Evolutionary conservation across 2,113 vertebrate genomes (phyloP).

Genomic region (Triplophysa dalaica): DNA sequence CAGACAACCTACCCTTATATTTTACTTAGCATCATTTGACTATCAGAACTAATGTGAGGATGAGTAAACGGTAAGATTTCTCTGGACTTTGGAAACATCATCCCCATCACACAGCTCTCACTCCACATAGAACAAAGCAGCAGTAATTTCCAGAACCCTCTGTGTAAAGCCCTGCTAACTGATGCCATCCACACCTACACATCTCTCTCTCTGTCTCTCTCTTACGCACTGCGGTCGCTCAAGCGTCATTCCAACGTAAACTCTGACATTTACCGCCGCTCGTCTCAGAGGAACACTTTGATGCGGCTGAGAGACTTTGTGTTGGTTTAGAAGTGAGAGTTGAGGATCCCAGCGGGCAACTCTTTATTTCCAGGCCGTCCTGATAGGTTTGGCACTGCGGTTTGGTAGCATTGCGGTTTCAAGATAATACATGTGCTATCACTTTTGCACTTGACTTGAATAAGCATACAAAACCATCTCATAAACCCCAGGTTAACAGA

Average conservation of each 20-base stretch:
- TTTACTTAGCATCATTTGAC: no score
- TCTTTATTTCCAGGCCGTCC: conserved; percentile 12
- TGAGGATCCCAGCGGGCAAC: conserved; percentile 47
- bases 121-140: not conserved
- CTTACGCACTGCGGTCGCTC: conserved; percentile 11
- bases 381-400: not conserved
- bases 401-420: not conserved
- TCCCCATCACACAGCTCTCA: not conserved
- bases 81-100: conserved; percentile 58
- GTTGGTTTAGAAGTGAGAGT: conserved; percentile 59
- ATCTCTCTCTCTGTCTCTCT: conserved; percentile 32
- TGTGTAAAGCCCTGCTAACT: conserved; percentile 15
- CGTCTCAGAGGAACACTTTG: conserved; percentile 24
- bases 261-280: not conserved
- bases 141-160: conserved; percentile 20
- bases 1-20: no score
- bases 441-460: not conserved
- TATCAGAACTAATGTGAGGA: no score
- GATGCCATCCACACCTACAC: conserved; percentile 31
- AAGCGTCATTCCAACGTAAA: not conserved
- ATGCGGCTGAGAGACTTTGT: conserved; percentile 30
- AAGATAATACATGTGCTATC: not conserved
- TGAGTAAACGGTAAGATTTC: no score
- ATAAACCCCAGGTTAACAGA: no score
- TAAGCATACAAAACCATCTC: no score